Conservation (phyloP, 2,888 invertebrate species). For the Drosophila formosana region DNA sequence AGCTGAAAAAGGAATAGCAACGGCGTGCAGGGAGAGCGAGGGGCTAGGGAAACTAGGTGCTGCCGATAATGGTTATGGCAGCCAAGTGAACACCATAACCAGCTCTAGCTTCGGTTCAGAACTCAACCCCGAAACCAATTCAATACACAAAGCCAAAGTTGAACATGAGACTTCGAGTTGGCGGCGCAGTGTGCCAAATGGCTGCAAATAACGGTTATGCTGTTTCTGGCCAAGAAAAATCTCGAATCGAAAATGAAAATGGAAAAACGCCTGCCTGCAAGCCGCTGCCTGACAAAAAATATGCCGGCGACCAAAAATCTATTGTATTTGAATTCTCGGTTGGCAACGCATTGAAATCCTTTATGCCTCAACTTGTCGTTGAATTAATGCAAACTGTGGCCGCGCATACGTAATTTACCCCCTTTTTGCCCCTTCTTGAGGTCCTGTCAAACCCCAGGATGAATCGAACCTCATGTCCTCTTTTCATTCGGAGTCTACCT, state of each 20-base stretch:
- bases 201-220: conserved; percentile 73
- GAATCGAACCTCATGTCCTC: too few relatives aligned
- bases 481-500: conserved; percentile 44
- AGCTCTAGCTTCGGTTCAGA: background rate
- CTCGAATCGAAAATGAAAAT: conserved; percentile 11
- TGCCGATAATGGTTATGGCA: conserved; percentile 77
- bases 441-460: too few relatives aligned
- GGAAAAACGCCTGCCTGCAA: conserved; percentile 20
- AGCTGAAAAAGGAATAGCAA: conserved; percentile 24
- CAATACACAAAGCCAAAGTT: conserved; percentile 54
- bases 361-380: conserved; percentile 78
- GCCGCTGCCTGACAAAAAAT: conserved; percentile 20
- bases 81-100: conserved; percentile 30
- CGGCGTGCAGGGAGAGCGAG: background rate
- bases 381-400: conserved; percentile 79
- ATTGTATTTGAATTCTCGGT: conserved; percentile 45
- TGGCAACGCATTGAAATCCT: conserved; percentile 74
- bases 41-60: conserved; percentile 62
- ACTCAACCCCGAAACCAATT: conserved; percentile 6
- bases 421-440: too few relatives aligned
- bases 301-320: conserved; percentile 30
- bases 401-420: conserved; percentile 70
- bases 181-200: conserved; percentile 67
- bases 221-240: conserved; percentile 25
- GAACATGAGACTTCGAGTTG: conserved; percentile 40